Evolutionary conservation across 2,888 invertebrate species (phyloP), one percentile per base, ranked within the genome.

Genomic region (Branchipolynoe longqiensis): DNA sequence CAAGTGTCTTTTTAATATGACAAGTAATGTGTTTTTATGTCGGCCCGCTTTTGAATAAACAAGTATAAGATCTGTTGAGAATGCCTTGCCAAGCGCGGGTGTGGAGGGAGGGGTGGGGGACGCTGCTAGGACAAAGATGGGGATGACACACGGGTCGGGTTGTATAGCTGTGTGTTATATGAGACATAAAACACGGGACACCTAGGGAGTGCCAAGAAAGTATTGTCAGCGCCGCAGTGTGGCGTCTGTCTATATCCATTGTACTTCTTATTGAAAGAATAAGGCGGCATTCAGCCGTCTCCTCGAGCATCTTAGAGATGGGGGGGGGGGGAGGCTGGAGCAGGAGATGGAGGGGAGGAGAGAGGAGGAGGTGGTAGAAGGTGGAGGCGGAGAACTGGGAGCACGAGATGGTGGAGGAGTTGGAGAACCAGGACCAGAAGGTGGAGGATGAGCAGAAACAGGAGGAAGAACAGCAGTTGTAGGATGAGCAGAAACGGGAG

Each of bases 191-290:
- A 69, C 33, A 22, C 33, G n/a, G 69, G 69, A 33, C 36, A 36
- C 31, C 62, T 62, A 62, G 14, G 22, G n/a, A 38, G 36, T 69
- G 69, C 69, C 69, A 36, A 69, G 69, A 69, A 69, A 69, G 36
- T 38, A 69, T 69, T 69, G 69, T 69, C 36, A 38, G 69, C 38
- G 38, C 25, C 38, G 38, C 25, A 36, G 36, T 69, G 38, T 69
- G 38, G 69, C 69, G 69, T 69, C 69, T 69, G 69, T 69, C 69
- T 69, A 69, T 69, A 69, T 36, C 36, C 69, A 69, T 69, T 69
- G 69, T 69, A 38, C 38, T 25, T 38, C 36, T 36, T 8, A 69
- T 3, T 69, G 69, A 38, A 69, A 38, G 18, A 48, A 69, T 18
- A 18, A 12, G 18, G 12, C 12, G 36, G 14, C 69, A n/a, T 69